A percentile compares a stretch with the other conserved stretches of the same genome.
phyloP scores from a whole-genome alignment of 2,113 vertebrate species.

The Platycercus adscitus region DNA sequence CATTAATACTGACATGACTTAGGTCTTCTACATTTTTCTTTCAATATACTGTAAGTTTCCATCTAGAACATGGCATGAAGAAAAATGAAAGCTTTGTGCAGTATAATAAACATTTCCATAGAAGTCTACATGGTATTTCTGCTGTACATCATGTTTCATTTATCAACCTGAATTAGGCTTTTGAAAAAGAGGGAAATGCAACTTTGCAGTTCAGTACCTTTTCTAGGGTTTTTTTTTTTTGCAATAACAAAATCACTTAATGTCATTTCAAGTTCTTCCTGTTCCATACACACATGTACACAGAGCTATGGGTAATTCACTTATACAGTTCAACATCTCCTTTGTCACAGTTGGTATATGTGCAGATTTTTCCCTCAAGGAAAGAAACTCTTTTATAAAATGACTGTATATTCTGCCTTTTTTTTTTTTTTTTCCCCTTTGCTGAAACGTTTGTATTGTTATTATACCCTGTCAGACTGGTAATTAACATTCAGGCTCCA shows the following conservation, averaged over 20 bases:
- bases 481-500: constrained; percentile 73
- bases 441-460: constrained; percentile 66
- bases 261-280: constrained; percentile 74
- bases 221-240: constrained; percentile 33
- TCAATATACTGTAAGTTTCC: not conserved
- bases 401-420: constrained; percentile 73
- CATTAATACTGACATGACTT: not conserved
- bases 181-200: constrained; percentile 39
- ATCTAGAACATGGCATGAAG: not conserved
- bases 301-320: constrained; percentile 63
- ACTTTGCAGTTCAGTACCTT: constrained; percentile 53
- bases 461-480: constrained; percentile 69
- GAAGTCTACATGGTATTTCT: constrained; percentile 40
- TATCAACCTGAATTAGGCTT: constrained; percentile 51
- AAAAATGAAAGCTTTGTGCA: constrained; percentile 52
- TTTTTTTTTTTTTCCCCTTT: constrained; percentile 39
- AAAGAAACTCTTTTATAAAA: constrained; percentile 74
- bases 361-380: constrained; percentile 72
- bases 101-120: constrained; percentile 37
- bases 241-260: constrained; percentile 70
- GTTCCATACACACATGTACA: constrained; percentile 48
- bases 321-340: constrained; percentile 64
- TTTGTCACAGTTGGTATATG: constrained; percentile 74
- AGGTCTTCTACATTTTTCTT: not conserved
- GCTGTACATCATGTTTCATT: constrained; percentile 60